Evolutionary conservation across 2,888 invertebrate genomes (phyloP).

Genomic region (Bugulina stolonifera): DNA sequence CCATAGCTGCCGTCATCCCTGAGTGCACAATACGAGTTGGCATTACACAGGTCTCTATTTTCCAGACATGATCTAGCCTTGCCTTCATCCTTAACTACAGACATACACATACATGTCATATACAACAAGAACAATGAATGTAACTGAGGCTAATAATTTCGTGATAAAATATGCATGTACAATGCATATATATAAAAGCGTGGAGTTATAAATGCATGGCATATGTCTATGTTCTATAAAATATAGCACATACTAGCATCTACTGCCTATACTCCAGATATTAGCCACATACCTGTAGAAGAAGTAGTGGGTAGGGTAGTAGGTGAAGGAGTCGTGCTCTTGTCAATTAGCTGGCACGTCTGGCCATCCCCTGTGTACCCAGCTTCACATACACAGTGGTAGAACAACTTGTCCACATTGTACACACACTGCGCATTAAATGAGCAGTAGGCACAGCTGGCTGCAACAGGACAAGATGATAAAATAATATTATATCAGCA

Average conservation of each 20-base stretch:
- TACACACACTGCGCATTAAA: constrained; percentile 60
- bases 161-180: too few species aligned
- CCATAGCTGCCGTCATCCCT: constrained; percentile 28
- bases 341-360: constrained; percentile 61
- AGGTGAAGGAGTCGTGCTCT: background rate
- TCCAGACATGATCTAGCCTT: too few species aligned
- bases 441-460: constrained; percentile 57
- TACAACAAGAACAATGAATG: too few species aligned
- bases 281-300: background rate
- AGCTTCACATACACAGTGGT: constrained; percentile 65
- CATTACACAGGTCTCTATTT: background rate
- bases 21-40: background rate
- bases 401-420: constrained; percentile 53
- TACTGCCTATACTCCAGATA: too few species aligned
- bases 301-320: background rate
- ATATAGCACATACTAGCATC: too few species aligned
- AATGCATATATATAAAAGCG: too few species aligned
- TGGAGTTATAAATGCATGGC: too few species aligned
- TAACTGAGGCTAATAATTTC: too few species aligned
- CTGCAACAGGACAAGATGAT: too few species aligned
- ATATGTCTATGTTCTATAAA: too few species aligned
- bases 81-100: too few species aligned
- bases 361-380: constrained; percentile 63
- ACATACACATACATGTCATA: too few species aligned
- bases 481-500: background rate